These are phyloP conservation scores for Aleadryas rufinucha DNA, from an alignment of 2,113 vertebrate genomes.

Conservation along the genomic window DNA sequence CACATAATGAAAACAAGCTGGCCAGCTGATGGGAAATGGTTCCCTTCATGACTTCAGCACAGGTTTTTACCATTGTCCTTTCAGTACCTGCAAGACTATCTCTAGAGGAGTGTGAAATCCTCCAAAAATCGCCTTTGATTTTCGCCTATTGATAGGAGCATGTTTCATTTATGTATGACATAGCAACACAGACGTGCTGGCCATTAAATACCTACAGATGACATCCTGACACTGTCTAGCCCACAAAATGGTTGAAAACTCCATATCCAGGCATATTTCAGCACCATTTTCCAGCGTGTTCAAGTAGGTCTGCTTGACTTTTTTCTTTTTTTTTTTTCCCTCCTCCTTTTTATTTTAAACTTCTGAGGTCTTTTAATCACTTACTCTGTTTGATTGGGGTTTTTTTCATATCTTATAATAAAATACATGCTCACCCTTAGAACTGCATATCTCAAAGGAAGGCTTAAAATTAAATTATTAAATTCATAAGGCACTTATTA, in stretches of 20 bases:
- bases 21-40: neutral
- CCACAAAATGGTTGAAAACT: neutral
- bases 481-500: slow-evolving; percentile 30
- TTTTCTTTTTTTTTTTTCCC: rapidly evolving
- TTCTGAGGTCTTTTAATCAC: neutral
- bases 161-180: neutral
- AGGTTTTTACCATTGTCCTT: neutral
- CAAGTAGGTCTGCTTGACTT: neutral
- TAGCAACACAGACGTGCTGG: neutral
- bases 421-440: neutral
- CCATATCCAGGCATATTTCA: neutral
- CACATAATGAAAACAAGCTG: neutral
- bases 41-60: neutral
- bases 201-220: neutral
- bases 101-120: neutral
- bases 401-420: neutral
- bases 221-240: neutral
- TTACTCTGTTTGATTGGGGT: neutral
- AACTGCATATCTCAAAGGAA: slow-evolving; percentile 26
- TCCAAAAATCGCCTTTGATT: neutral
- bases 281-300: neutral
- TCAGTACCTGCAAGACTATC: neutral
- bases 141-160: neutral
- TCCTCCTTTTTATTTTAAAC: neutral
- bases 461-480: slow-evolving; percentile 42